Conservation (phyloP, 2,888 invertebrate species). For the Thecocarcelia acutangulata region DNA sequence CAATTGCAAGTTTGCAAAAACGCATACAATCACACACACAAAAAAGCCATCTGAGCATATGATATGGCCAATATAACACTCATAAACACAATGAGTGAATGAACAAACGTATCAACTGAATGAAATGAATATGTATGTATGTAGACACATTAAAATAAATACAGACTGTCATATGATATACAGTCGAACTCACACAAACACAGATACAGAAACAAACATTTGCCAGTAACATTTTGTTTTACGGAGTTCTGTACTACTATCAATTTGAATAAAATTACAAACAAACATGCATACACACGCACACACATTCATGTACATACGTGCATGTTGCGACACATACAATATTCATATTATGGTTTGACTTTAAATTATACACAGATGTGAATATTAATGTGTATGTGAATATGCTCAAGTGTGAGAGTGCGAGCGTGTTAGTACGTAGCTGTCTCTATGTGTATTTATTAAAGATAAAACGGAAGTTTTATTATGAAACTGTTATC, state of each 20-base stretch:
- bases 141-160: slow-evolving; percentile 34
- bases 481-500: slow-evolving; percentile 47
- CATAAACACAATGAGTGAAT: slow-evolving; percentile 34
- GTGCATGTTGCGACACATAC: slow-evolving; percentile 39
- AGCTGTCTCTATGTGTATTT: slow-evolving; percentile 10
- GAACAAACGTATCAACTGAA: background rate
- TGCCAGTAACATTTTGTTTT: slow-evolving; percentile 33
- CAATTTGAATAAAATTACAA: too few species aligned
- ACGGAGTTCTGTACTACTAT: slow-evolving; percentile 6
- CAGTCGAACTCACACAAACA: slow-evolving; percentile 18
- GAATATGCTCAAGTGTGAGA: background rate
- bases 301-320: background rate
- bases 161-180: background rate
- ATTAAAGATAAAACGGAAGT: slow-evolving; percentile 44
- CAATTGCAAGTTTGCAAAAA: background rate
- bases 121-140: slow-evolving; percentile 5
- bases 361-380: slow-evolving; percentile 61
- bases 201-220: slow-evolving; percentile 22
- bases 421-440: slow-evolving; percentile 20
- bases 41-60: slow-evolving; percentile 12
- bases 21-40: background rate
- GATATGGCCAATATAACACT: slow-evolving; percentile 33
- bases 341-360: slow-evolving; percentile 61
- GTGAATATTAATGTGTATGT: slow-evolving; percentile 46
- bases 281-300: too few species aligned